These are phyloP conservation scores for Gobiocypris rarus DNA, from an alignment of 2,113 vertebrate genomes.

Conservation along the genomic window DNA sequence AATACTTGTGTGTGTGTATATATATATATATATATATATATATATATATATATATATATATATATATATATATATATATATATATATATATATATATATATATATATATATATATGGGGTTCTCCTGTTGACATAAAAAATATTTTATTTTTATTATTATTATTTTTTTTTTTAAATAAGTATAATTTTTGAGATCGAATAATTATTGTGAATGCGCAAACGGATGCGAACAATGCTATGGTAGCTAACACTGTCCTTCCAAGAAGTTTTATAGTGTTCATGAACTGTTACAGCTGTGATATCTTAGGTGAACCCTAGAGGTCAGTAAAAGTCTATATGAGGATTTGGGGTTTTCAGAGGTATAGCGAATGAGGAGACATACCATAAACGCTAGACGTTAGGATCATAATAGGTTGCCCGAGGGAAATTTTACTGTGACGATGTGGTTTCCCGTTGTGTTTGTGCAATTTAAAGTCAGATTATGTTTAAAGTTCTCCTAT, in stretches of 20 bases:
- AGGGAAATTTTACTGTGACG: not conserved
- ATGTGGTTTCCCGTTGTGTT: not conserved
- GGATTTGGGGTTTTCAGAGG: not conserved
- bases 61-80: too few species aligned
- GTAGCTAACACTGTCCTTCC: too few species aligned
- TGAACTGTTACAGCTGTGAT: not conserved
- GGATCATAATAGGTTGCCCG: too few species aligned
- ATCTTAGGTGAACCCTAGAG: slow-evolving; percentile 1
- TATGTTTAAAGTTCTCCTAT: not conserved
- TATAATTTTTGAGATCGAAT: not conserved
- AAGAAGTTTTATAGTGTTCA: not conserved
- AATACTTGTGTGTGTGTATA: too few species aligned
- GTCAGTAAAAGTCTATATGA: slow-evolving; percentile 34
- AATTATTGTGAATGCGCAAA: not conserved
- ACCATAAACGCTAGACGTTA: slow-evolving; percentile 4
- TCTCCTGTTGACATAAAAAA: too few species aligned
- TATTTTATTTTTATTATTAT: too few species aligned
- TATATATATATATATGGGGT: too few species aligned
- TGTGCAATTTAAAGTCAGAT: not conserved
- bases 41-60: too few species aligned
- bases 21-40: too few species aligned
- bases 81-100: too few species aligned
- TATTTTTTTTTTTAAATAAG: too few species aligned
- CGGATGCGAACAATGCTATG: not conserved
- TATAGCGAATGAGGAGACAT: slow-evolving; percentile 1